phyloP scores from a whole-genome alignment of 1,140 invertebrate genomes.

The Radopholus similis region DNA sequence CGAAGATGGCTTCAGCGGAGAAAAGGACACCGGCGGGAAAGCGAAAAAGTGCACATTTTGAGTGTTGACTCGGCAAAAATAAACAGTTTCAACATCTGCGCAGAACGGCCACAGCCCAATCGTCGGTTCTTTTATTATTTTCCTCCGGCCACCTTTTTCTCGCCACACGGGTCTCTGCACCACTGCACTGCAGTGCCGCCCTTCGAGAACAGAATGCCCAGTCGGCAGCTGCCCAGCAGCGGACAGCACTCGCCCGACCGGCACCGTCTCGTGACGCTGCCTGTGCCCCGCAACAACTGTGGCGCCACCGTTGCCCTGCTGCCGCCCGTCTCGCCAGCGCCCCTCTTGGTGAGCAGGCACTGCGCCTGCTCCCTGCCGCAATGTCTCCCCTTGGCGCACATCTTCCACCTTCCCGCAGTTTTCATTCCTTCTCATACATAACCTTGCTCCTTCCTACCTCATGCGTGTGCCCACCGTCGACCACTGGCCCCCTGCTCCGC shows the following conservation, averaged over 20 bases:
- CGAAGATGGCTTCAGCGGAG: too few relatives aligned
- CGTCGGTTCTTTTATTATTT: too few relatives aligned
- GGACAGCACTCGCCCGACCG: conserved; percentile 39
- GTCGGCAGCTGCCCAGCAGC: conserved; percentile 41
- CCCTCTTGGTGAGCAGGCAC: background rate
- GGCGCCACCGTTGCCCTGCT: background rate
- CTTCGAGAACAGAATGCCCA: conserved; percentile 21
- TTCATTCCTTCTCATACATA: background rate
- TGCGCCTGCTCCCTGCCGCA: conserved; percentile 28
- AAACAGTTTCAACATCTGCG: too few relatives aligned
- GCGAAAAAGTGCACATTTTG: too few relatives aligned
- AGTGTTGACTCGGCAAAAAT: too few relatives aligned
- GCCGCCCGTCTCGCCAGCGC: conserved; percentile 7
- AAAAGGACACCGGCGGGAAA: too few relatives aligned
- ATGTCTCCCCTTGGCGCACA: conserved; percentile 24
- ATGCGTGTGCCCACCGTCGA: background rate
- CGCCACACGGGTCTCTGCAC: conserved; percentile 29
- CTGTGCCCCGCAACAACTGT: conserved; percentile 34
- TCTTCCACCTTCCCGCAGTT: conserved; percentile 17
- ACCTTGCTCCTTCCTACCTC: background rate
- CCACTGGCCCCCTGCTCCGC: background rate
- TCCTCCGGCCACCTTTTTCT: too few relatives aligned
- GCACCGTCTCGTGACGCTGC: conserved; percentile 46
- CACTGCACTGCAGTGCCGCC: conserved; percentile 24
- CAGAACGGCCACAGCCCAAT: too few relatives aligned